phyloP scores from a whole-genome alignment of 1,140 invertebrate genomes.

The Hypothenemus hampei region DNA sequence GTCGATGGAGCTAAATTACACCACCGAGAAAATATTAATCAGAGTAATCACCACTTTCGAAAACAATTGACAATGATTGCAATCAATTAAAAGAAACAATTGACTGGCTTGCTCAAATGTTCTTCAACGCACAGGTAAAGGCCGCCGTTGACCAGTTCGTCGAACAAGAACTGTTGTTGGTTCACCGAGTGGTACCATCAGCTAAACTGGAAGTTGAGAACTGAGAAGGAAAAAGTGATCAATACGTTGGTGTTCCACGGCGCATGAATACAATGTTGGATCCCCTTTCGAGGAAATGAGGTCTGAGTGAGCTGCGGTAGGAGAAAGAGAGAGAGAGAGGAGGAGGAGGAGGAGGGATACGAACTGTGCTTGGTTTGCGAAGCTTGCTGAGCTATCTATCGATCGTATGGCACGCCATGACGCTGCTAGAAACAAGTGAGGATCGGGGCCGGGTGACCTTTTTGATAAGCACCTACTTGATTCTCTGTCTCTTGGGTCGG shows the following conservation, averaged over 20 bases:
- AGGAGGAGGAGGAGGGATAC: neutral
- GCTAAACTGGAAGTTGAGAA: slow-evolving; percentile 16
- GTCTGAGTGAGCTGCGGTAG: slow-evolving; percentile 14
- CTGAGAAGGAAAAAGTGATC: slow-evolving; percentile 20
- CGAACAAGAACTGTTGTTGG: no score
- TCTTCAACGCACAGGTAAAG: no score
- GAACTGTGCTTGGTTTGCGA: slow-evolving; percentile 11
- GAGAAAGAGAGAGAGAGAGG: neutral
- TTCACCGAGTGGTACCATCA: slow-evolving; percentile 23
- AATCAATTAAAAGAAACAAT: no score
- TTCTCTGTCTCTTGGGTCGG: slow-evolving; percentile 24
- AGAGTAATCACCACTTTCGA: no score
- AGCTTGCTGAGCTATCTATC: slow-evolving; percentile 24
- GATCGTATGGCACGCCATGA: slow-evolving; percentile 17
- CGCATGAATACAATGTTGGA: slow-evolving; percentile 25
- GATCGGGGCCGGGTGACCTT: slow-evolving; percentile 23
- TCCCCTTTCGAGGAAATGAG: slow-evolving; percentile 25
- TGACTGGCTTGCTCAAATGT: no score
- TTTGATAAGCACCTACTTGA: slow-evolving; percentile 29
- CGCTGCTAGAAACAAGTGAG: slow-evolving; percentile 18
- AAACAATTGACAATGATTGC: no score
- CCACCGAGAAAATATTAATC: neutral
- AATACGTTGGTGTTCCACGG: slow-evolving; percentile 20
- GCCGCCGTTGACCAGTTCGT: no score
- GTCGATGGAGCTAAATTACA: neutral